Evolutionary conservation across 2,888 invertebrate genomes (phyloP).

Genomic region (Neoascia interrupta): DNA sequence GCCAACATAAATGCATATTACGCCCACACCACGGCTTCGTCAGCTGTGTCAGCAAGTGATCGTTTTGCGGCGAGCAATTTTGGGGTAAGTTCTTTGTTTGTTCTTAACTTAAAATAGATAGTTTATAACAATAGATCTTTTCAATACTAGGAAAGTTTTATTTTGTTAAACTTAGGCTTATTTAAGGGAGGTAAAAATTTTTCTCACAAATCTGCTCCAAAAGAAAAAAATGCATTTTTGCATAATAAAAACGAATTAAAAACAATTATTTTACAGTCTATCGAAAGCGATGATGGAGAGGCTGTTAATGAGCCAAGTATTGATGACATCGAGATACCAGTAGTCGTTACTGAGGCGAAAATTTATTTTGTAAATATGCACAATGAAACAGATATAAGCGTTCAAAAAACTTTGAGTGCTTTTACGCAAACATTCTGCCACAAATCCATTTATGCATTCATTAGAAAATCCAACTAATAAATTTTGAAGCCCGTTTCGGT

Average conservation of each 20-base stretch:
- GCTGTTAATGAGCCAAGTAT: slow-evolving; percentile 30
- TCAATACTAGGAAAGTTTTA: too few species aligned
- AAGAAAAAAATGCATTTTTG: not conserved
- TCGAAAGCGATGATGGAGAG: slow-evolving; percentile 49
- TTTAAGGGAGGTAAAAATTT: too few species aligned
- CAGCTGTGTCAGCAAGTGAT: slow-evolving; percentile 99
- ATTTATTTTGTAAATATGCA: slow-evolving; percentile 65
- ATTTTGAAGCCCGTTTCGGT: too few species aligned
- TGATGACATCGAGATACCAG: slow-evolving; percentile 59
- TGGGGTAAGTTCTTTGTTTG: slow-evolving; percentile 86
- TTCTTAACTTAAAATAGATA: not conserved
- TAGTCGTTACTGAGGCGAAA: slow-evolving; percentile 52
- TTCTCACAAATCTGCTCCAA: not conserved
- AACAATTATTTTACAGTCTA: slow-evolving; percentile 53
- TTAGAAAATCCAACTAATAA: too few species aligned
- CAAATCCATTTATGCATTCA: too few species aligned
- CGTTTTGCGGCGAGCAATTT: slow-evolving; percentile 99
- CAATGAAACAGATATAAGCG: not conserved
- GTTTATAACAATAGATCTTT: too few species aligned
- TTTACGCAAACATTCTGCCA: too few species aligned
- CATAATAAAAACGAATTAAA: too few species aligned
- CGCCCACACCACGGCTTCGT: slow-evolving; percentile 98
- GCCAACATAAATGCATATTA: slow-evolving; percentile 99
- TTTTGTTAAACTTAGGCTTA: too few species aligned
- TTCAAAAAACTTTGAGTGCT: too few species aligned